Base-by-base conservation (phyloP, 2,888 invertebrate species). In the Seira ritae region DNA sequence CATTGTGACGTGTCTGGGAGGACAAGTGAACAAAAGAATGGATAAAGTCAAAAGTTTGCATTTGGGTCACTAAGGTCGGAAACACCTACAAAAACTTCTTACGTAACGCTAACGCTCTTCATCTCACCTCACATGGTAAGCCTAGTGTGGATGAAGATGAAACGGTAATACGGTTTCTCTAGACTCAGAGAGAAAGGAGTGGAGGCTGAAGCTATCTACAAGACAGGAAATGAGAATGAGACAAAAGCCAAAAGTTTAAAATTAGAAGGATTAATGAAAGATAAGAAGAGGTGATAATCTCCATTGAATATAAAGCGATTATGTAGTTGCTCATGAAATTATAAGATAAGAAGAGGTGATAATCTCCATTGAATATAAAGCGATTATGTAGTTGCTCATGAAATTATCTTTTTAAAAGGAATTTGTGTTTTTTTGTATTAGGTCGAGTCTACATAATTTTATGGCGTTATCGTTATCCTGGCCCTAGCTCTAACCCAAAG, bases 51-150 rank as follows among this genome's bases (percentile, higher is more conserved):
- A 55, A 12, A 55, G 55, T 55, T 55, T 75, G 75, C 37, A 80
- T 80, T 75, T 80, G 66, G 80, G 80, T 80, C 80, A 80, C 50
- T 70, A 24, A 75, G 80, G 80, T 80, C 80, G 80, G 80, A 65
- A 80, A 80, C 80, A 80, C 80, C 80, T 80, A 55, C 55, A 12
- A 17, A 2, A 31, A 31, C 31, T 31, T 31, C 31, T 31, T 31
- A 8, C 8, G 31, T 31, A 31, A 31, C 8, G 3, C 31, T 31
- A 8, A 31, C 8, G n/a, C n/a, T n/a, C n/a, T n/a, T n/a, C n/a
- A n/a, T n/a, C n/a, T n/a, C n/a, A n/a, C n/a, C n/a, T n/a, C n/a
- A n/a, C n/a, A n/a, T n/a, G n/a, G n/a, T n/a, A n/a, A n/a, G n/a
- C n/a, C n/a, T n/a, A n/a, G n/a, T n/a, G n/a, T n/a, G 31, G 31